Evolutionary conservation across 2,113 vertebrate genomes (phyloP), one percentile per base, ranked within the genome.

Genomic region (Eretmochelys imbricata): DNA sequence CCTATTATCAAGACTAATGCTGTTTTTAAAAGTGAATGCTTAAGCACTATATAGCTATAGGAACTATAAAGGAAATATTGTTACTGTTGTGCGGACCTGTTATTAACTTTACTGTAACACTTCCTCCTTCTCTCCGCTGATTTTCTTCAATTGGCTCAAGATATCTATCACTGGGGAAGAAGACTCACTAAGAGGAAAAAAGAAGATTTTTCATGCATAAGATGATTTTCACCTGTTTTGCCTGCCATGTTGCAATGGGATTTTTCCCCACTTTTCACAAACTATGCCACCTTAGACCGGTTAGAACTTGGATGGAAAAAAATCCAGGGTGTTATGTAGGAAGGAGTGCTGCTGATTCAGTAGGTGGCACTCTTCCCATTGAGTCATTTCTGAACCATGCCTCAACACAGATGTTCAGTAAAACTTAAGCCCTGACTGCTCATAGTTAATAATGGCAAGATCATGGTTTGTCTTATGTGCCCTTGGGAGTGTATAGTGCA

Each of bases 21-120:
- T 83, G 48, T 38, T 79, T 84, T 82, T 76, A 3, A 20, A 83
- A 50, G 42, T 0, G 17, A 16, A 65, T 57, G 78, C 84, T 91
- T 87, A 82, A 88, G 46, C 90, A 85, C 38, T 80, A n/a, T 86
- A 1, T 65, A 59, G 49, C 29, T 85, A 76, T 2, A 86, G 91
- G 72, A 76, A 84, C n/a, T 87, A 82, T 89, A 80, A 2, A 86
- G 86, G 19, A 76, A 86, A 49, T 85, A 79, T 91, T 95, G 24
- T 88, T 93, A 35, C 86, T 90, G 88, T 91, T 94, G 80, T 72
- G 92, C 82, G 80, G 81, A 19, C 57, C 53, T 42, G 29, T 89
- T 91, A 51, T 31, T 87, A 90, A 89, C 85, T 72, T 76, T 62
- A 51, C 0, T 75, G 0, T 29, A 24, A 95, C 93, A 80, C 72